Conservation (phyloP, 2,888 invertebrate species). For the Strigamia transsilvanica region DNA sequence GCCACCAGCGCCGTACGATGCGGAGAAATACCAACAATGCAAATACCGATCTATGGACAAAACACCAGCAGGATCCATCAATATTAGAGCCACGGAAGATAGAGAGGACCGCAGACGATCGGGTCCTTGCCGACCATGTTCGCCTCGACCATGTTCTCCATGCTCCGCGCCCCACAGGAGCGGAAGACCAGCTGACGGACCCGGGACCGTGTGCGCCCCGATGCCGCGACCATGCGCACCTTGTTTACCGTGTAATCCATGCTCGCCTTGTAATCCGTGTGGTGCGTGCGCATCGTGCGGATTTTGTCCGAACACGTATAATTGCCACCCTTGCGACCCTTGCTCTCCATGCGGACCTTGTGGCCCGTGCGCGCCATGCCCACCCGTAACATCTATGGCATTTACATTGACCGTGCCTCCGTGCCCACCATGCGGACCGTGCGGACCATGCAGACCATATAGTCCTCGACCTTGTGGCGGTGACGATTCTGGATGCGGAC, state of each 20-base stretch:
- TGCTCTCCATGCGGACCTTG: constrained; percentile 43
- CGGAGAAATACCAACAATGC: background rate
- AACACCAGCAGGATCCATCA: background rate
- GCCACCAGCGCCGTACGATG: background rate
- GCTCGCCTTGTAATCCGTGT: constrained; percentile 16
- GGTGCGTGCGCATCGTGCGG: constrained; percentile 25
- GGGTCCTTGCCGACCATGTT: background rate
- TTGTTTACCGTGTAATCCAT: background rate
- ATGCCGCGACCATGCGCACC: constrained; percentile 48
- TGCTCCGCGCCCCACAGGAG: background rate
- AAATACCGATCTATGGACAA: background rate
- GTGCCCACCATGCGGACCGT: constrained; percentile 44
- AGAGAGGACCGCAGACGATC: constrained; percentile 9
- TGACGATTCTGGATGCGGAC: background rate
- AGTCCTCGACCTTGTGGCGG: background rate
- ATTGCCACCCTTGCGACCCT: constrained; percentile 7
- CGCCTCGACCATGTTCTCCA: background rate
- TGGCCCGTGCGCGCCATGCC: background rate
- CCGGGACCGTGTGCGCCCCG: constrained; percentile 14
- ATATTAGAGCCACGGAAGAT: constrained; percentile 1
- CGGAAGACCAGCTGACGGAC: background rate
- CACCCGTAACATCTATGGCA: background rate
- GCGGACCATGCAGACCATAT: constrained; percentile 32
- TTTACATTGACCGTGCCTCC: constrained; percentile 34
- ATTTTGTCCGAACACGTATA: background rate